Evolutionary conservation across 2,113 vertebrate genomes (phyloP).

Genomic region (Dascyllus trimaculatus): DNA sequence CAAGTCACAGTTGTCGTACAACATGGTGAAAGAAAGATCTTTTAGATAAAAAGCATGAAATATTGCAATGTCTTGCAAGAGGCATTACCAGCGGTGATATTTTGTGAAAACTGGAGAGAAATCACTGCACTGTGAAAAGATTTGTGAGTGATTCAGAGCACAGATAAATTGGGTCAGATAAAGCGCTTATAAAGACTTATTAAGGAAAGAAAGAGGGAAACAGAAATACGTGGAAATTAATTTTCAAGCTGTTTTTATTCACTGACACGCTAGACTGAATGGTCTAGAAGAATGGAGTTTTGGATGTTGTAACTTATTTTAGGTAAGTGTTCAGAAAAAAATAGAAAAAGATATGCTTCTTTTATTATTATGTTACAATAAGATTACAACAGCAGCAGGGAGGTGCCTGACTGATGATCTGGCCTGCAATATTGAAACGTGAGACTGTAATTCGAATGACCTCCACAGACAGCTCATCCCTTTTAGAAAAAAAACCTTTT

Average conservation of each 20-base stretch:
- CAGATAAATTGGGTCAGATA: neutral
- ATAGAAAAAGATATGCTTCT: too few species aligned
- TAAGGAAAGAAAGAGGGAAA: neutral
- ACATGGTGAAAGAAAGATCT: neutral
- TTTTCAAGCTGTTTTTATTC: too few species aligned
- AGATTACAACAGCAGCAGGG: neutral
- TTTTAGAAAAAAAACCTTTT: neutral
- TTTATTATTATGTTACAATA: too few species aligned
- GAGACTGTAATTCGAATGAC: neutral
- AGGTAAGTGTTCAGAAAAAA: too few species aligned
- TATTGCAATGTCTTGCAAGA: neutral
- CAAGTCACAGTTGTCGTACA: neutral
- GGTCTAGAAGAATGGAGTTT: too few species aligned
- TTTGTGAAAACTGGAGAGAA: neutral
- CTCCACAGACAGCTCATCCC: neutral
- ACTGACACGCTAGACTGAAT: too few species aligned
- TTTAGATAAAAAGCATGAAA: neutral
- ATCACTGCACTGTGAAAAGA: neutral
- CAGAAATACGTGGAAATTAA: too few species aligned
- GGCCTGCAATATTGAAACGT: neutral
- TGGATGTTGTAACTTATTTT: too few species aligned
- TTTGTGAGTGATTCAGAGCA: neutral
- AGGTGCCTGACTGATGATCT: neutral
- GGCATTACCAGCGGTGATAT: neutral
- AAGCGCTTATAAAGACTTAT: conserved; percentile 3